These are phyloP conservation scores for Cepaea hortensis DNA, from an alignment of 2,888 invertebrate species.

Conservation along the genomic window DNA sequence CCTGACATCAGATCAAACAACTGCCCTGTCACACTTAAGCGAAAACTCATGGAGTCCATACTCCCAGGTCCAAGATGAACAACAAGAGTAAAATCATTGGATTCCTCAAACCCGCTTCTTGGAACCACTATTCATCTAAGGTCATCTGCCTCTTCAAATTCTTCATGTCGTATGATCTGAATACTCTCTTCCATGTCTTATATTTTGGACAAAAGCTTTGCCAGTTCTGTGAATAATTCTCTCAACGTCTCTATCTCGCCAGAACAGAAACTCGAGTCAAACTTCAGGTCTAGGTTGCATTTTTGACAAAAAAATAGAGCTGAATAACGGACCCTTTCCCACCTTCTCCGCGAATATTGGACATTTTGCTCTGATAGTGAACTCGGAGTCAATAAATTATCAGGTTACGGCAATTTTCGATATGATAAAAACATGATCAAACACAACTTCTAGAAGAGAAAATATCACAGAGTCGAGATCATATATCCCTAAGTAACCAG, in stretches of 20 bases:
- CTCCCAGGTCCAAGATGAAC: conserved; percentile 86
- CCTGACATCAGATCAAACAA: conserved; percentile 94
- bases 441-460: too few relatives aligned
- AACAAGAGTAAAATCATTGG: conserved; percentile 89
- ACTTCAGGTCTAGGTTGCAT: conserved; percentile 90
- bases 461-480: too few relatives aligned
- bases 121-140: conserved; percentile 50
- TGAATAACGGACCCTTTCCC: conserved; percentile 54
- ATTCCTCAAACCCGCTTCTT: conserved; percentile 48
- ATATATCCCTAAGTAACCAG: too few relatives aligned
- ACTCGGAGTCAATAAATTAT: too few relatives aligned
- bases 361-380: conserved; percentile 10
- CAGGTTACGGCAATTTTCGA: too few relatives aligned
- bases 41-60: conserved; percentile 82
- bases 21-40: conserved; percentile 83
- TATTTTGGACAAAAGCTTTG: conserved; percentile 85
- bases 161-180: conserved; percentile 51
- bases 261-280: conserved; percentile 86
- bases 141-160: conserved; percentile 58
- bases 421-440: too few relatives aligned
- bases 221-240: conserved; percentile 90
- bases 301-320: conserved; percentile 94
- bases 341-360: conserved; percentile 10
- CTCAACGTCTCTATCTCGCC: conserved; percentile 83
- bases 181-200: conserved; percentile 80